Evolutionary conservation across 2,888 invertebrate genomes (phyloP), one percentile per base, ranked within the genome.

Genomic region (Hemistola chrysoprasaria): DNA sequence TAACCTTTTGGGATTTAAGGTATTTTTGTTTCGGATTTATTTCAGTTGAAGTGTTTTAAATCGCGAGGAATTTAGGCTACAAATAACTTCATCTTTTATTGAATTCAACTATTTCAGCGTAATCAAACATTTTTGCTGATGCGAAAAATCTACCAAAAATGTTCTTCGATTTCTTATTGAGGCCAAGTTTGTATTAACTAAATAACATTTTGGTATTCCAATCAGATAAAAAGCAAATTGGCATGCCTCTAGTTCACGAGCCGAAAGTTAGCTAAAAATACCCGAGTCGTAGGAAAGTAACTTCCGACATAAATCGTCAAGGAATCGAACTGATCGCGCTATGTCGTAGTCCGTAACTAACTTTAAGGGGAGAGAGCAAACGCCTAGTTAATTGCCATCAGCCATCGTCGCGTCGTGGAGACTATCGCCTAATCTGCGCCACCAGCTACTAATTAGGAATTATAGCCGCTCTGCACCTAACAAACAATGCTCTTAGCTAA

Each of bases 401-500:
- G 52, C 62, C 23, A n/a, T 20, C 16, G 30, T 40, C 40, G 24
- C 16, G 9, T 16, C 5, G 22, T 8, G 23, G 20, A 7, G 21
- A 34, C 43, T 39, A 39, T 39, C 23, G n/a, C 24, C 11, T 35
- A 39, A 39, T 44, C 43, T 44, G 34, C 9, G 23, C 23, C 36
- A 5, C 41, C 32, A 56, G 53, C 53, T 45, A 50, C 68, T 78
- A 80, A 80, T 80, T 77, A 74, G 71, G 61, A 79, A 64, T 72
- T 78, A 80, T 76, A 49, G 71, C 57, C 53, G 45, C 56, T 55
- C 52, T 51, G 65, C 66, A 65, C 57, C 63, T 62, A 70, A 71
- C 76, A 76, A 77, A 78, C 76, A 73, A 61, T 58, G 63, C 60
- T 64, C 59, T 67, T 63, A 66, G 62, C 65, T 64, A 74, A 78